Evolutionary conservation across 2,113 vertebrate species (phyloP), one percentile per base, ranked within the genome.

Genomic region (Ammodytes dubius): DNA sequence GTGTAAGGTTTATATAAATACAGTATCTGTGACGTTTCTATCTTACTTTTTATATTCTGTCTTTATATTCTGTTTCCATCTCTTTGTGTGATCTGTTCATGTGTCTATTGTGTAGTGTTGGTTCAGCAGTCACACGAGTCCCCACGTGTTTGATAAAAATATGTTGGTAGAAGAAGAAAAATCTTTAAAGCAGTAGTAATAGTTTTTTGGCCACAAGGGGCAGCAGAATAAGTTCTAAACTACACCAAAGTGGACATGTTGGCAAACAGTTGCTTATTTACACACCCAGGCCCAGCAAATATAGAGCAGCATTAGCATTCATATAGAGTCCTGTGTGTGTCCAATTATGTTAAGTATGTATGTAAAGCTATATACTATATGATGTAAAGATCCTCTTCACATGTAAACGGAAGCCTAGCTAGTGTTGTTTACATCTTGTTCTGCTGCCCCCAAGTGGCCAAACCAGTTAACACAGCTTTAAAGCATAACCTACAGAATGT

Each of bases 41-140:
- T 13, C 49, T 72, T 35, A 40, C 17, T 15, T 39, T 67, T 67
- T 75, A 19, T 68, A 67, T 79, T 82, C 45, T 87, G 42, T 84
- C 73, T 86, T 70, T 82, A 66, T 82, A 79, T 42, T 86, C 45
- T 83, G 71, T 92, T 66, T 89, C 70, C 85, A 88, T 87, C 42
- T 81, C 52, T 56, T 65, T 27, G 27, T 77, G 79, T 84, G 50
- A 67, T 71, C 7, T 70, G 19, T 11, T 70, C 74, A 54, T 81
- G 66, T 91, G 75, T 83, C 40, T 56, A 0, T 13, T 71, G 1
- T 70, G 56, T 59, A 43, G 71, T 15, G 40, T 68, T 81, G 57
- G 52, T 91, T 88, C 83, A 88, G 61, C 78, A 83, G 86, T 90
- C 82, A 85, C 81, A 81, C 64, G 70, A 45, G 71, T 56, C 27